Evolutionary conservation across 2,888 invertebrate species (phyloP), one percentile per base, ranked within the genome.

Genomic region (Nephrotoma appendiculata): DNA sequence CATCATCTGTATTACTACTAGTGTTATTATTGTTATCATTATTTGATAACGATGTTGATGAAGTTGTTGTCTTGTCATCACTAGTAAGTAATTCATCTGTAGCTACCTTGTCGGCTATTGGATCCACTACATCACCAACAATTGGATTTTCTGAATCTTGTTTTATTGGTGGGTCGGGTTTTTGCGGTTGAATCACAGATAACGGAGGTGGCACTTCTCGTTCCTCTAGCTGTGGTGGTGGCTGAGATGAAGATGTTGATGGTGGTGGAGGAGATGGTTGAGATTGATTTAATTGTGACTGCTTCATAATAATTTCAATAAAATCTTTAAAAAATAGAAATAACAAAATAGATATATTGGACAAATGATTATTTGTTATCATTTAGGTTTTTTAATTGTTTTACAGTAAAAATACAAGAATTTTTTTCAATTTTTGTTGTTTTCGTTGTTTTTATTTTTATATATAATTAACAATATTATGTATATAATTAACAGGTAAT

Each of bases 271-370:
- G 71, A 6, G 71, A 15, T 42, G 41, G 84, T 43, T 84, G 84
- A 42, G 84, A 84, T 43, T 71, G 71, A 71, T 71, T 71, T 71
- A 84, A 43, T 84, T 84, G 84, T 84, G 84, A 84, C 42, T 84
- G 84, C 84, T 42, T 84, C 84, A 84, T 84, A 84, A 84, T 84
- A 84, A 84, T 84, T 71, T 71, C 71, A 84, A 84, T 84, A 84
- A 84, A 84, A 84, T 84, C 84, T 84, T 84, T 42, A 84, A 84
- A 84, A 84, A 42, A 84, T 15, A 84, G 9, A 84, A 84, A 42
- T 71, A 71, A 71, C 31, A 71, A 71, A 31, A 71, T 71, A 71
- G 71, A 71, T 71, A 71, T 71, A 71, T 71, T 71, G 71, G 71
- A 71, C 6, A 71, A 31, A 71, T 71, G 31, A 71, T 19, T 71